Conservation (phyloP, 2,113 vertebrate species). For the Gobiocypris rarus region DNA sequence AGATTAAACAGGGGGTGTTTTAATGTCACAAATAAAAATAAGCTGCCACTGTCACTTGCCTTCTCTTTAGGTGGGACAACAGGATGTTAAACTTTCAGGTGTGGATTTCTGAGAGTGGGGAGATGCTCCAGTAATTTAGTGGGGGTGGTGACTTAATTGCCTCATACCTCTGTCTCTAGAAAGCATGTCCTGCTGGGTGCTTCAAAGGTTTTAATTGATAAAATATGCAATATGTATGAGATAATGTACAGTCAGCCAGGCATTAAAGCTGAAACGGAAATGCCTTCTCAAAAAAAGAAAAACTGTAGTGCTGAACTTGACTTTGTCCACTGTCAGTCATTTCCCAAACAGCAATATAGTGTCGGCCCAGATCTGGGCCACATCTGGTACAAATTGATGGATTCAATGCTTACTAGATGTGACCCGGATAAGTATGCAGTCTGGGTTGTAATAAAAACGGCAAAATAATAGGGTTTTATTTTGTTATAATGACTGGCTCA, state of each 20-base stretch:
- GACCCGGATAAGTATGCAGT: too few relatives aligned
- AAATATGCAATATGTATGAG: neutral
- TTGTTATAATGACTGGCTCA: too few relatives aligned
- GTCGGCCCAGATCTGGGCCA: too few relatives aligned
- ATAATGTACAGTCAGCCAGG: neutral
- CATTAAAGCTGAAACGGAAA: neutral
- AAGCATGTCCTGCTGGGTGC: neutral
- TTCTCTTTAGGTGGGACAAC: neutral
- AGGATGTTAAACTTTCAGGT: conserved; percentile 30
- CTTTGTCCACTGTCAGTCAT: too few relatives aligned
- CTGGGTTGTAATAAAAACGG: too few relatives aligned
- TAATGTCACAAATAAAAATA: neutral
- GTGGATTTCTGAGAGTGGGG: neutral
- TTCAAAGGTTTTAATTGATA: neutral
- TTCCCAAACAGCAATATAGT: too few relatives aligned
- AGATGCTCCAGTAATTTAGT: neutral
- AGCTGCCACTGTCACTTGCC: neutral
- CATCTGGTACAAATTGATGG: too few relatives aligned
- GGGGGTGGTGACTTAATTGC: neutral
- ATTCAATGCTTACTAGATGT: too few relatives aligned
- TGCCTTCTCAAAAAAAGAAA: neutral
- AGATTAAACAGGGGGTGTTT: conserved; percentile 2
- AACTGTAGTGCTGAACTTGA: too few relatives aligned
- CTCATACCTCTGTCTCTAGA: neutral
- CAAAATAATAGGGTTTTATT: too few relatives aligned